These are phyloP conservation scores for Mythimna vitellina DNA, from an alignment of 2,888 invertebrate genomes.

Conservation along the genomic window DNA sequence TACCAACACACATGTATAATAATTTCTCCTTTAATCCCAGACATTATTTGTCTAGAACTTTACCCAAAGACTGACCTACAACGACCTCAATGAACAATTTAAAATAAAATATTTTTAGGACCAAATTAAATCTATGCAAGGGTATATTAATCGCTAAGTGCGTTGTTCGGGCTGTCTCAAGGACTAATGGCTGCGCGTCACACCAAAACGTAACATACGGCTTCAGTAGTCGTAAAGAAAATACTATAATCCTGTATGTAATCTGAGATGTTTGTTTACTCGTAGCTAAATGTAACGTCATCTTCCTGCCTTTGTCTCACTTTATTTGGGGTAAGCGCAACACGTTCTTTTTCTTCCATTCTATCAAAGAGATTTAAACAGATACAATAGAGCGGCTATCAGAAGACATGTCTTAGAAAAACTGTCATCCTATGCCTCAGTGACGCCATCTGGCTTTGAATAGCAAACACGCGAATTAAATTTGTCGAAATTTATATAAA, in stretches of 20 bases:
- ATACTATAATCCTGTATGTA: constrained; percentile 14
- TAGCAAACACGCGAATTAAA: no score
- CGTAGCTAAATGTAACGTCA: neutral
- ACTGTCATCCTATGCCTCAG: no score
- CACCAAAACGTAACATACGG: constrained; percentile 45
- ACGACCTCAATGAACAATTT: constrained; percentile 30
- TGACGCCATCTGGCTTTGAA: no score
- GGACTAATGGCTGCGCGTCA: constrained; percentile 57
- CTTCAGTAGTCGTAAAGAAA: constrained; percentile 40
- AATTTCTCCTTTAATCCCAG: neutral
- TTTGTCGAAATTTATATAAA: no score
- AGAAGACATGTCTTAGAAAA: no score
- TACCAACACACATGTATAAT: neutral
- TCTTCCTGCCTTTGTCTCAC: no score
- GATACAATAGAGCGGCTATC: no score
- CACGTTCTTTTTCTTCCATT: no score
- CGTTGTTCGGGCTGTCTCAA: constrained; percentile 72
- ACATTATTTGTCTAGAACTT: constrained; percentile 11
- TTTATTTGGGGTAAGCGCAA: no score
- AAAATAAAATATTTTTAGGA: constrained; percentile 44
- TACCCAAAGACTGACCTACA: constrained; percentile 32
- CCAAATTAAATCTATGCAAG: constrained; percentile 38
- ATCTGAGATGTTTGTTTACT: constrained; percentile 21
- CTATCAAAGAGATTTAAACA: no score
- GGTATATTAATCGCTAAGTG: constrained; percentile 63